Conservation (phyloP, 2,888 invertebrate species). For the Nasonovia ribisnigri region DNA sequence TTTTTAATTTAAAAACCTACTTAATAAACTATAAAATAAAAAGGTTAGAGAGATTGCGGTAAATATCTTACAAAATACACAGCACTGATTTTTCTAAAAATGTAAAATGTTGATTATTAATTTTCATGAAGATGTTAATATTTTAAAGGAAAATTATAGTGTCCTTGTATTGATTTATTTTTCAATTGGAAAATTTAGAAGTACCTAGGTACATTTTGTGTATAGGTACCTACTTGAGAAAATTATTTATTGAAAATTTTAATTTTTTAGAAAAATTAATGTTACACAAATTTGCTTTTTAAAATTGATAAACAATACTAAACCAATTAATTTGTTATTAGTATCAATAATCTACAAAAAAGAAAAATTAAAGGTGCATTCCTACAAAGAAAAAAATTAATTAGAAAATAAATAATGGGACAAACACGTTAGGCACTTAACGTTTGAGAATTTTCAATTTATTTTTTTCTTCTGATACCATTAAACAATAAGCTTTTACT, state of each 20-base stretch:
- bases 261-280: neutral
- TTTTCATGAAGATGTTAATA: neutral
- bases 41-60: neutral
- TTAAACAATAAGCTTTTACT: neutral
- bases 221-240: neutral
- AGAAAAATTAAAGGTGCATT: neutral
- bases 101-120: neutral
- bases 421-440: neutral
- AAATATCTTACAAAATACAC: neutral
- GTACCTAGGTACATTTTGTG: neutral
- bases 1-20: neutral
- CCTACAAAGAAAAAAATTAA: neutral
- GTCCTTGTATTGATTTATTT: neutral
- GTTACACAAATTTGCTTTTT: neutral
- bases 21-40: neutral
- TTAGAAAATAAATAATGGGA: neutral
- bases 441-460: neutral
- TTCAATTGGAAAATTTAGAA: neutral
- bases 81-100: neutral
- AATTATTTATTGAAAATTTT: neutral
- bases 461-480: neutral
- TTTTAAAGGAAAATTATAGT: neutral
- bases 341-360: neutral
- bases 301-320: neutral
- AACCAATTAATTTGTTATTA: neutral